Evolutionary conservation across 1,140 invertebrate species (phyloP), one percentile per base, ranked within the genome.

Genomic region (Heliothis virescens): DNA sequence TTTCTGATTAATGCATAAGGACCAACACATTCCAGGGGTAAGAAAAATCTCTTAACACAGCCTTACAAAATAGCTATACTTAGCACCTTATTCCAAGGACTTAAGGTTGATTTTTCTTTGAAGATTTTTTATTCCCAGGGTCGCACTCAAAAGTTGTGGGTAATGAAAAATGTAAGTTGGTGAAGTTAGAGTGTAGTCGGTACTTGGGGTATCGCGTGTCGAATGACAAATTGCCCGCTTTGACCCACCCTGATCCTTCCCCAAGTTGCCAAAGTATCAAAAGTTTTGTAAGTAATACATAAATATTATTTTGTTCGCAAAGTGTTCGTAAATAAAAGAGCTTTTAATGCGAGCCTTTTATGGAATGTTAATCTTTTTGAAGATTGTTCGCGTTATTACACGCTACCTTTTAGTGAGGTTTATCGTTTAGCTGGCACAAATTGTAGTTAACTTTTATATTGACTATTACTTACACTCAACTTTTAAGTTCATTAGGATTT

Each of bases 81-180:
- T 21, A 26, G 34, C 47, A 53, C 74, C 60, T 76, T 76, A 53
- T 34, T 4, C 0, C 5, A 13, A 4, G 11, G 15, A 47, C 1
- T 21, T 78, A 78, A 67, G 16, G 75, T 78, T 10, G 2, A 29
- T 10, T 50, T 65, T 67, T 18, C 1, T 50, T 11, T 67, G 50
- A 34, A 5, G 3, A 4, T 50, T 26, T 12, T 62, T 26, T 41
- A 65, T 57, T 13, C 13, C 53, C 26, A 52, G 60, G 79, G 41
- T 18, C 72, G 57, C 71, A 82, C 79, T 85, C 63, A 81, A 84
- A 89, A 87, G 78, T 90, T 87, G 79, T 63, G 53, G 69, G 79
- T 87, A 85, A 86, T 88, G 89, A 90, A 90, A 90, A 90, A 90
- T 90, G 87, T 83, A 87, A 90, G 89, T 90, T 84, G 47, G 76